phyloP scores from a whole-genome alignment of 2,888 invertebrate species.

The Merodon equestris region DNA sequence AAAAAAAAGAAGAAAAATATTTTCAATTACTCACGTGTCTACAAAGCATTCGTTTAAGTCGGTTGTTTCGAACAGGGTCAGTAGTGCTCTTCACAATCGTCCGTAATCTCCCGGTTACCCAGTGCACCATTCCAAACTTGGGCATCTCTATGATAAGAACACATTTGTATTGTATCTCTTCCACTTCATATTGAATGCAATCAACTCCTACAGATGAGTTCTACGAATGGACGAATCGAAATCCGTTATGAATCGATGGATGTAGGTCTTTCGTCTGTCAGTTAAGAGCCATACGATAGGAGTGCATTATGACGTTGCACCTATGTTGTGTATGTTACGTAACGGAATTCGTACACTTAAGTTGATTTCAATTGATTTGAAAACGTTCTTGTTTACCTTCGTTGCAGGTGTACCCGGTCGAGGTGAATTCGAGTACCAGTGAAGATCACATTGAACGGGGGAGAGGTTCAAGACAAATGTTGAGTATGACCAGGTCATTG shows the following conservation, averaged over 20 bases:
- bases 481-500: slow-evolving; percentile 57
- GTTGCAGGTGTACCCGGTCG: slow-evolving; percentile 37
- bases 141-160: slow-evolving; percentile 4
- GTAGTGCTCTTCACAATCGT: slow-evolving; percentile 31
- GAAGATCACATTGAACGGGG: slow-evolving; percentile 14
- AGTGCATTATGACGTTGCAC: slow-evolving; percentile 51
- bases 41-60: background rate
- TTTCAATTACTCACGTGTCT: slow-evolving; percentile 6
- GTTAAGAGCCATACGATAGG: slow-evolving; percentile 7
- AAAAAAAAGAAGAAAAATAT: too few species aligned
- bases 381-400: slow-evolving; percentile 40
- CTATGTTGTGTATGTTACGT: slow-evolving; percentile 45
- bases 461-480: slow-evolving; percentile 19
- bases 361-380: slow-evolving; percentile 48
- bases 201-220: slow-evolving; percentile 36
- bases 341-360: slow-evolving; percentile 17
- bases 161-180: too few species aligned
- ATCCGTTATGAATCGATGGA: slow-evolving; percentile 50
- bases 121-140: slow-evolving; percentile 19
- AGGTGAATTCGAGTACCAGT: too few species aligned
- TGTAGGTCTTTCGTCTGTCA: background rate
- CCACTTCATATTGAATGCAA: slow-evolving; percentile 30
- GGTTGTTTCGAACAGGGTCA: slow-evolving; percentile 42
- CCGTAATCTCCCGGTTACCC: slow-evolving; percentile 40
- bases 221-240: slow-evolving; percentile 23